A percentile compares a stretch with the other conserved stretches of the same genome.
phyloP scores from a whole-genome alignment of 2,797 vertebrate genomes.

The Anniella stebbinsi region DNA sequence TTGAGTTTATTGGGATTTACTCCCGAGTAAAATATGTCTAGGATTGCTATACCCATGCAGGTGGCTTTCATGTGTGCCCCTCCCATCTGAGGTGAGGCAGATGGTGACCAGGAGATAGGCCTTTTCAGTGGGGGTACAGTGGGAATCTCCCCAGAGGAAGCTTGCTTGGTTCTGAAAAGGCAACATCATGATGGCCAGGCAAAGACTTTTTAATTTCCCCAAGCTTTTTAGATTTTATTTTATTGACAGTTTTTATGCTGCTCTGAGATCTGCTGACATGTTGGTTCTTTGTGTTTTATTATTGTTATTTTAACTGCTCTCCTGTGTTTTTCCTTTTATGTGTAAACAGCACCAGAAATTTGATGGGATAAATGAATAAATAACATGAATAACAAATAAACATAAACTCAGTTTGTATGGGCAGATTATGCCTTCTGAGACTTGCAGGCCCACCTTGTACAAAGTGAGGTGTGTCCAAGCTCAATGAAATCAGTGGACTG shows the following conservation, averaged over 20 bases:
- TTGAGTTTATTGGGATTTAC: neutral
- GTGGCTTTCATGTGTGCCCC: neutral
- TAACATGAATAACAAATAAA: no score
- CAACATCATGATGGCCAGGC: neutral
- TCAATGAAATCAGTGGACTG: neutral
- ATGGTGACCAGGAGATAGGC: neutral
- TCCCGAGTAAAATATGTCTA: neutral
- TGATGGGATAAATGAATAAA: neutral
- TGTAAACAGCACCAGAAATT: neutral
- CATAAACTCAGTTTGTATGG: neutral
- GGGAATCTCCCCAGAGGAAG: no score
- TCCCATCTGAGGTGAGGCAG: neutral
- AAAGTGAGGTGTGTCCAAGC: neutral
- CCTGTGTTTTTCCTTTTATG: neutral
- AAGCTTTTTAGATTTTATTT: neutral
- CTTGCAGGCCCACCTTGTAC: neutral
- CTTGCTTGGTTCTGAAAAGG: neutral
- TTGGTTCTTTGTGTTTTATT: neutral
- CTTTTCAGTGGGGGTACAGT: neutral
- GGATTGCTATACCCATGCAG: no score
- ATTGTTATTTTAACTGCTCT: neutral
- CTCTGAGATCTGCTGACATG: neutral
- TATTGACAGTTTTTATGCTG: neutral
- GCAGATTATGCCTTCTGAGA: no score
- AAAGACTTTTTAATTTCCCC: neutral